Evolutionary conservation across 2,113 vertebrate species (phyloP), one percentile per base, ranked within the genome.

Genomic region (Rhadina sibilatrix): DNA sequence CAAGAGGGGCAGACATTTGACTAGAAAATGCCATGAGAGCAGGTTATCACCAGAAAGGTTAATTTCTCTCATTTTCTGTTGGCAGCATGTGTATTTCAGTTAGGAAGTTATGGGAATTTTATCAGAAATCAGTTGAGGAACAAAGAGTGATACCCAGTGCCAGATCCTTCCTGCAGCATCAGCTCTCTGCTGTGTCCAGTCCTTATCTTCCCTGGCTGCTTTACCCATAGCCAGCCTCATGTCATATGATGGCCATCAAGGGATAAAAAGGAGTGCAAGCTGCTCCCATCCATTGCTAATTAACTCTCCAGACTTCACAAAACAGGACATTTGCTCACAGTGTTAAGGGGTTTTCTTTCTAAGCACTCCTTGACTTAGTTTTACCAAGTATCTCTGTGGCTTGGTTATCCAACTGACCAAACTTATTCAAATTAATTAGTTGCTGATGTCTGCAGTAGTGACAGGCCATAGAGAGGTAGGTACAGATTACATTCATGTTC

Each of bases 11-110:
- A 72, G 38, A 23, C 23, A 47, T 44, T 54, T 7, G 5, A 37
- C 19, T 2, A 2, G 47, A 20, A 42, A 76, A 72, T 0, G 1
- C 30, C 3, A 1, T 12, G 21, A 54, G 33, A 69, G 12, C 17
- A 65, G 25, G 10, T n/a, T 74, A 5, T 64, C 44, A 14, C 15
- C 5, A 1, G 38, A 50, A 37, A 5, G 5, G 31, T 27, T 80
- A 3, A 30, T 12, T 15, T 10, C 4, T 30, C 30, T 49, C 3
- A 0, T 90, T 74, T 85, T 20, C 65, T 88, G 8, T 20, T 49
- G 44, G 23, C 42, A 79, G 8, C 15, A 6, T 22, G 22, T 69
- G 77, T 30, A 16, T 53, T 77, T 63, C 47, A 18, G 42, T 53
- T 50, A 23, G 31, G 22, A 81, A 60, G 3, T 24, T 52, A 22